Evolutionary conservation across 2,888 invertebrate genomes (phyloP).

Genomic region (Morpho deidamia): DNA sequence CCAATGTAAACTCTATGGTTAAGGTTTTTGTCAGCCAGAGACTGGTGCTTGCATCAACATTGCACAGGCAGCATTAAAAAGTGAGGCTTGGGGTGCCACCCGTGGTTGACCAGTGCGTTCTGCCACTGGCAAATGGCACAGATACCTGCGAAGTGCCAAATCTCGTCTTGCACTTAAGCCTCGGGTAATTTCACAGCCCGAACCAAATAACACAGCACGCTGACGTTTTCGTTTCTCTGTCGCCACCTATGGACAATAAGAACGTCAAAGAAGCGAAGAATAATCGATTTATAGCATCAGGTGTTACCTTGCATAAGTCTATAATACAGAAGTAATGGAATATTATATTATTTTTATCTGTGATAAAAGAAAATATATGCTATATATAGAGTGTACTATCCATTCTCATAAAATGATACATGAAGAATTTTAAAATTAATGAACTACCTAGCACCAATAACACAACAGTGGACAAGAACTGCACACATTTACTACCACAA

Average conservation of each 20-base stretch:
- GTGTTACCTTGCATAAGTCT: too few species aligned
- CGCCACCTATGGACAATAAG: conserved; percentile 71
- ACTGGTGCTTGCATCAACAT: conserved; percentile 69
- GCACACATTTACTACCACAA: too few species aligned
- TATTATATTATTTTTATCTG: too few species aligned
- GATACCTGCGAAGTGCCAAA: conserved; percentile 83
- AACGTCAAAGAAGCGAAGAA: too few species aligned
- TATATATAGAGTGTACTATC: too few species aligned
- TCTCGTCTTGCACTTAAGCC: conserved; percentile 90
- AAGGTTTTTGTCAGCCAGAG: conserved; percentile 49
- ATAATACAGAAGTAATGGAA: too few species aligned
- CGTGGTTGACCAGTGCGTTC: conserved; percentile 76
- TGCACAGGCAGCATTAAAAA: conserved; percentile 76
- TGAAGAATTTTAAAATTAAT: too few species aligned
- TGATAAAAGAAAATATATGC: too few species aligned
- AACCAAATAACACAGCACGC: conserved; percentile 82
- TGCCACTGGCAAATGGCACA: conserved; percentile 83
- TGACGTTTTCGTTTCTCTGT: conserved; percentile 78
- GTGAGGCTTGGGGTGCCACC: conserved; percentile 60
- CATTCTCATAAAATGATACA: too few species aligned
- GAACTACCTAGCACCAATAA: too few species aligned
- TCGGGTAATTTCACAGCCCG: conserved; percentile 86
- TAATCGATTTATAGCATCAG: too few species aligned
- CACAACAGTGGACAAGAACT: too few species aligned
- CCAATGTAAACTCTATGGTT: conserved; percentile 8